Conservation (phyloP, 2,113 vertebrate species). For the Dipodomys merriami region DNA sequence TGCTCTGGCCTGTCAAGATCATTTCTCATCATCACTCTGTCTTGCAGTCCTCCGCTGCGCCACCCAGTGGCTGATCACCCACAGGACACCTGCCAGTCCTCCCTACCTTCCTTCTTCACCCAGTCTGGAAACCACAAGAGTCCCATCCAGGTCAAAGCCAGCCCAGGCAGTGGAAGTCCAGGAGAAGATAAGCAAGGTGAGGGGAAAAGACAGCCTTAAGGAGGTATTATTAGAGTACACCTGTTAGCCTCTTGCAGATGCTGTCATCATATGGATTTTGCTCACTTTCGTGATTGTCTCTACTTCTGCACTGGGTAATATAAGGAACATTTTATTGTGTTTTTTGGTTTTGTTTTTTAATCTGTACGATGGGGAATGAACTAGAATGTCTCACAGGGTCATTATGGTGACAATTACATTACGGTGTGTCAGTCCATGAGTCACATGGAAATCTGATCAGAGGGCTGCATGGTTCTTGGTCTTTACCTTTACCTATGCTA, state of each 20-base stretch:
- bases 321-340: too few species aligned
- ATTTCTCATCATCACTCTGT: conserved; percentile 67
- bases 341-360: not conserved
- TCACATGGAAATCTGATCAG: not conserved
- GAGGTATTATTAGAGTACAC: not conserved
- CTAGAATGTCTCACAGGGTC: not conserved
- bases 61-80: not conserved
- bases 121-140: not conserved
- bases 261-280: not conserved
- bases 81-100: not conserved
- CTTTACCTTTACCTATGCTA: not conserved
- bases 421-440: not conserved
- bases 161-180: not conserved
- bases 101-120: not conserved
- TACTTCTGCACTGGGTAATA: too few species aligned
- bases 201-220: too few species aligned
- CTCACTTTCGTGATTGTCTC: not conserved
- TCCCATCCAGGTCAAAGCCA: not conserved
- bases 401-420: not conserved
- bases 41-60: not conserved
- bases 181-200: not conserved
- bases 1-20: conserved; percentile 63
- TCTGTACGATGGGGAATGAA: not conserved
- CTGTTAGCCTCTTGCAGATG: not conserved
- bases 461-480: not conserved